Evolutionary conservation across 2,888 invertebrate species (phyloP), one percentile per base, ranked within the genome.

Genomic region (Thecocarcelia acutangulata): DNA sequence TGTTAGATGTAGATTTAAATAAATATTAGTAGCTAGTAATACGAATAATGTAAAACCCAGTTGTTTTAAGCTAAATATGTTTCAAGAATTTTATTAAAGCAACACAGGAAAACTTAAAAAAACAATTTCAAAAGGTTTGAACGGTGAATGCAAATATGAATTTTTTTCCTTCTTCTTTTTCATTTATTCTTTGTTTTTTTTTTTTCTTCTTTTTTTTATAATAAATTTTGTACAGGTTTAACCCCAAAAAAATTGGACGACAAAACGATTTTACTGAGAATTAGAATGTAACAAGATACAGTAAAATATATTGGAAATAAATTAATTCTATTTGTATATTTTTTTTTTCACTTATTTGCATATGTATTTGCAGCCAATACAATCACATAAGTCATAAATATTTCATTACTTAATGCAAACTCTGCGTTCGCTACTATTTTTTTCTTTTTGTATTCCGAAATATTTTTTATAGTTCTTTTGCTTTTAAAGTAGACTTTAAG

Each of bases 361-460:
- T 37, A 68, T 75, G 15, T 44, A 69, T 46, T 69, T n/a, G 50
- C 52, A 17, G 17, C 24, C 15, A 50, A 58, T 21, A 48, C 37
- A 19, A 40, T 15, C 40, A 40, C 33, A 54, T 9, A 68, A 63
- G 44, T 80, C 74, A 80, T 80, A 63, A 80, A 80, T 80, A 80
- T 80, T 80, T 80, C 52, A 80, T 80, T 74, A 73, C 68, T 79
- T 68, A 68, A 73, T 61, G 68, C 61, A 66, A 68, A 48, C 40
- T 24, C 54, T 68, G 46, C 46, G 40, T 54, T 40, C n/a, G 5
- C 17, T 58, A 42, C 40, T 11, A 1, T 28, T 8, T 56, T 42
- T 64, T 33, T 52, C 37, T 24, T 50, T 12, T 28, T 52, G 42
- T 37, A 15, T 63, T 48, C 59, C 24, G 9, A 28, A 70, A 64